Base-by-base conservation (phyloP, 2,797 vertebrate species). In the Phoxinus dragarum region DNA sequence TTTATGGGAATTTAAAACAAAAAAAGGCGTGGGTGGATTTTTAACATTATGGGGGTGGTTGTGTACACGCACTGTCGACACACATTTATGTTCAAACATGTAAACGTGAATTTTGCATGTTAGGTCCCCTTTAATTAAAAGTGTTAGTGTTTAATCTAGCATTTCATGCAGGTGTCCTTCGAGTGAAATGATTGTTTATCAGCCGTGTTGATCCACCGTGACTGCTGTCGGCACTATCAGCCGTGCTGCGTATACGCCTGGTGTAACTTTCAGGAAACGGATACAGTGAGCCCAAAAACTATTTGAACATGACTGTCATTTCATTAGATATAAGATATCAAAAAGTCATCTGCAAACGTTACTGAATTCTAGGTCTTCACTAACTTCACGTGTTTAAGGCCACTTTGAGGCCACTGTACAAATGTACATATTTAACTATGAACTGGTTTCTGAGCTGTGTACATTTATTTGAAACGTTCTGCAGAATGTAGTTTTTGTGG, bases 131-230 rank as follows among this genome's bases (percentile, higher is more conserved):
- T 49, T 49, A 49, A 49, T 49, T 49, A 49, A 56, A 76, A 54
- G 19, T 11, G 19, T 36, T 75, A 21, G 47, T 75, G 47, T 74
- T 52, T 74, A 54, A 34, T 54, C 34, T 56, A 76, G 74, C 31
- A n/a, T 38, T 76, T 75, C 4, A 4, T 23, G 31, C 44, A 34
- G 47, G 47, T 74, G 34, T 75, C 47, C 19, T 56, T 54, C 3
- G 12, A 75, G 73, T 23, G 34, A 56, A 21, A 56, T 56, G 74
- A 76, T 75, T 76, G 14, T 52, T 56, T n/a, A 76, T 76, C 73
- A 76, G 73, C 21, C 1, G 21, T 56, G 49, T 54, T 36, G 73
- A 54, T 75, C 49, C 73, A 54, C 31, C 47, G 9, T 21, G 47
- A 17, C 31, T 52, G 47, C 72, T 56, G 73, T 76, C 19, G 0